Conservation (phyloP, 92 coral and sea anemone genomes). For the Hydrozoanthus gracilis region DNA sequence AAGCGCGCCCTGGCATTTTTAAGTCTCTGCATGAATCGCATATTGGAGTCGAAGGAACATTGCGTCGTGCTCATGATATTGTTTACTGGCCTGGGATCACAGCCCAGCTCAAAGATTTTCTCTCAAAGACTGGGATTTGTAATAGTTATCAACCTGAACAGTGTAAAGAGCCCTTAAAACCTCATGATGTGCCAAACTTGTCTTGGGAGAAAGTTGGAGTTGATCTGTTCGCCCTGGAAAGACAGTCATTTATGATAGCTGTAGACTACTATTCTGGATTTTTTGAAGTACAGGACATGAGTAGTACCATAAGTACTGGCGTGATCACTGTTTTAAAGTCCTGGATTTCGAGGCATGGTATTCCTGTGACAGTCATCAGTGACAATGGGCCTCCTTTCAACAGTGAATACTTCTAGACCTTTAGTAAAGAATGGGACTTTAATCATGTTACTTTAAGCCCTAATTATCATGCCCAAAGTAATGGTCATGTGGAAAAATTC, state of each 20-base stretch:
- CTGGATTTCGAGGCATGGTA: constrained; percentile 52
- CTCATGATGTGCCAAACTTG: constrained; percentile 33
- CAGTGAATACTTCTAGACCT: constrained; percentile 46
- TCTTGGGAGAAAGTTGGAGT: constrained; percentile 47
- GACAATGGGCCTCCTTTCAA: constrained; percentile 61
- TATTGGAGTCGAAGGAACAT: constrained; percentile 35
- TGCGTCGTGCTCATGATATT: constrained; percentile 33
- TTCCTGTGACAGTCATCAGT: constrained; percentile 52
- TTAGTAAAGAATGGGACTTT: constrained; percentile 50
- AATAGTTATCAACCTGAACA: constrained; percentile 50
- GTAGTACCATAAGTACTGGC: constrained; percentile 25
- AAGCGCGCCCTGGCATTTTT: constrained; percentile 24
- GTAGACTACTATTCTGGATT: constrained; percentile 47
- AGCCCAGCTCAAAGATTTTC: constrained; percentile 49
- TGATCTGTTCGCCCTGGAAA: constrained; percentile 42
- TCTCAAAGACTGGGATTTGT: constrained; percentile 51
- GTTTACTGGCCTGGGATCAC: constrained; percentile 52
- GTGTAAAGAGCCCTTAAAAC: constrained; percentile 52
- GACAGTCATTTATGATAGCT: constrained; percentile 44
- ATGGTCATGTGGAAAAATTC: constrained; percentile 19
- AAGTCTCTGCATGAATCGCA: constrained; percentile 1
- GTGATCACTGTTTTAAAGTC: constrained; percentile 47
- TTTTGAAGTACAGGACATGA: constrained; percentile 58
- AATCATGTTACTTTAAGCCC: constrained; percentile 48
- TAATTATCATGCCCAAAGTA: constrained; percentile 47